Base-by-base conservation (phyloP, 2,888 invertebrate genomes). In the Noctua pronuba region DNA sequence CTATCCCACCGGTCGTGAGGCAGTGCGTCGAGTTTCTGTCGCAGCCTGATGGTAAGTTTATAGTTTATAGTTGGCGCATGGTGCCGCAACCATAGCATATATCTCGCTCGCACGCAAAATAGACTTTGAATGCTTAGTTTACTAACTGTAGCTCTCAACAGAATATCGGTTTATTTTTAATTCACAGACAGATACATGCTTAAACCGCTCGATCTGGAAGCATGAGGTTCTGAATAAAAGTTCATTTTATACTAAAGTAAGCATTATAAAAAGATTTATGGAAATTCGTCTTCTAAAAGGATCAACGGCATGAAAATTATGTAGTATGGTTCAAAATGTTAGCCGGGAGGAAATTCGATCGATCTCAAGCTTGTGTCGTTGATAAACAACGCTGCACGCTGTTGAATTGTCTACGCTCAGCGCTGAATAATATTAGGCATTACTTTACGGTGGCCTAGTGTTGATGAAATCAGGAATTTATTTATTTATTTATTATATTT, bases 1-100 rank as follows among this genome's bases (percentile, higher is more conserved):
- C 98, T 11, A 99, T 99, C 92, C 99, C 99, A 69, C 99, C 99
- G 0, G 98, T 99, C 75, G 98, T 99, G 49, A 97, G 98, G 88
- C 98, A 98, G 89, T 99, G 99, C 92, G 98, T 99, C 67, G 98
- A 99, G 92, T 99, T 98, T 93, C 97, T 99, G 68, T 98, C 98
- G 85, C 98, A 98, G 89, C 99, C 99, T 44, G 99, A 99, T 93
- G 98, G 99, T 99, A 94, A 97, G 97, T 91, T 31, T 18, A 52
- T 16, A 13, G 10, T 16, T 38, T 38, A 18, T 38, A 70, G 11
- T 28, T 28, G 28, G 28, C 18, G 60, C 31, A 18, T 60, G 31
- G 7, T 70, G 16, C 0, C 49, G 38, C 49, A 28, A 38, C 10
- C 46, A 35, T 68, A 69, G 28, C 70, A 10, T 55, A n/a, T 52